These are phyloP conservation scores for Petrolisthes manimaculis DNA, from an alignment of 2,888 invertebrate species.

Conservation along the genomic window DNA sequence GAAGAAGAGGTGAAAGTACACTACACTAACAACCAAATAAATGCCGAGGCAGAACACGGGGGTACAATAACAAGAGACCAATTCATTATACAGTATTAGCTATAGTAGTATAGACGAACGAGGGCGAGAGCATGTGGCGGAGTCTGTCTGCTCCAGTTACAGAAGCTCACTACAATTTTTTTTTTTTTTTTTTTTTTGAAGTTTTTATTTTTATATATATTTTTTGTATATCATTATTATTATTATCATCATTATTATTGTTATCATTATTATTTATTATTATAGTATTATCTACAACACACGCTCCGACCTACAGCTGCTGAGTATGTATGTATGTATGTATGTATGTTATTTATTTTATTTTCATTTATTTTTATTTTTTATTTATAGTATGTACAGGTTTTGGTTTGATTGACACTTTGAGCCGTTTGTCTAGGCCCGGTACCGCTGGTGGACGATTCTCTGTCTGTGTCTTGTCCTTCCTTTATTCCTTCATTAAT, in stretches of 20 bases:
- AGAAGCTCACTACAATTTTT: constrained; percentile 27
- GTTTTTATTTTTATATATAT: too few relatives aligned
- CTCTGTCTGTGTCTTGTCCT: too few relatives aligned
- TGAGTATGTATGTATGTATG: constrained; percentile 22
- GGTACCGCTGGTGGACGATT: constrained; percentile 7
- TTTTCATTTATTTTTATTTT: neutral
- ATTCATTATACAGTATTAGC: constrained; percentile 14
- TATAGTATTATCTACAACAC: constrained; percentile 51
- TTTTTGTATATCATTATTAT: too few relatives aligned
- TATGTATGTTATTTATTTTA: too few relatives aligned
- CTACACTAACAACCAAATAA: neutral
- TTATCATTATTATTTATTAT: too few relatives aligned
- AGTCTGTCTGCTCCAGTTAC: constrained; percentile 25
- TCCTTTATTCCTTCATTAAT: too few relatives aligned
- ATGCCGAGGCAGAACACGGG: neutral
- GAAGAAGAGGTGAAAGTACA: too few relatives aligned
- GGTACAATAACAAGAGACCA: constrained; percentile 23
- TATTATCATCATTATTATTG: too few relatives aligned
- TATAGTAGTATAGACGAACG: too few relatives aligned
- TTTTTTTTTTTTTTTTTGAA: too few relatives aligned
- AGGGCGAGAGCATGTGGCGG: constrained; percentile 22
- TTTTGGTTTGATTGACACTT: constrained; percentile 36
- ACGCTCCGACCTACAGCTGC: constrained; percentile 27
- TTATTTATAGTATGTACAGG: neutral
- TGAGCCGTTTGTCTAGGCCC: constrained; percentile 28